Evolutionary conservation across 2,888 invertebrate genomes (phyloP), one percentile per base, ranked within the genome.

Genomic region (Priocnemis perturbator): DNA sequence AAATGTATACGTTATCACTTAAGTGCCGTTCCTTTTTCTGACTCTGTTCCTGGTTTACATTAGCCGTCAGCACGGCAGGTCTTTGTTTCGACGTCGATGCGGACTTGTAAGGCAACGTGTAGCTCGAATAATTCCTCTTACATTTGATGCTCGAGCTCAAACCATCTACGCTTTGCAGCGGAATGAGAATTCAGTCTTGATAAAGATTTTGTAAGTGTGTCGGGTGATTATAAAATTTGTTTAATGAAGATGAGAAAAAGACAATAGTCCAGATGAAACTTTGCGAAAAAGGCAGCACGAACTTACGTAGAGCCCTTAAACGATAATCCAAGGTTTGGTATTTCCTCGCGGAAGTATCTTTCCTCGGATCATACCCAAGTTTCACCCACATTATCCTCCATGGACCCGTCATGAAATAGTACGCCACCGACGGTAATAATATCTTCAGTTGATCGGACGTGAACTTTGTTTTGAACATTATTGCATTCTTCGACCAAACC

Each of bases 331-430:
- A 90, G 2, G 95, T 95, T 90, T 99, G 99, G 87, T 96, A 98
- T 62, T 93, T 93, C 78, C 96, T 93, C 0, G 97, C 92, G 1
- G 90, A 90, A 3, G 94, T 93, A 74, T 96, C 93, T 79, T 93
- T 94, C 26, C 96, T 91, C 0, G 99, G 98, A 90, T 99, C 98
- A 86, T 96, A 98, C 0, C 98, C 98, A 83, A 94, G 94, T 80
- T 92, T 93, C 0, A 97, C 94, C 96, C 98, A 99, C 86, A 96
- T 92, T 62, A 94, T 93, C 75, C 97, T 92, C 97, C 98, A 99
- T 0, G 98, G 99, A 0, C 99, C 99, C 72, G 93, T 95, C 63
- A 92, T 91, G 88, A 95, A 96, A 86, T 97, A 96, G 87, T 96
- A 95, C 0, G 97, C 96, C 3, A 96, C 90, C 26, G 94, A 93